Base-by-base conservation (phyloP, 1,140 invertebrate genomes). In the Pentalonia nigronervosa region DNA sequence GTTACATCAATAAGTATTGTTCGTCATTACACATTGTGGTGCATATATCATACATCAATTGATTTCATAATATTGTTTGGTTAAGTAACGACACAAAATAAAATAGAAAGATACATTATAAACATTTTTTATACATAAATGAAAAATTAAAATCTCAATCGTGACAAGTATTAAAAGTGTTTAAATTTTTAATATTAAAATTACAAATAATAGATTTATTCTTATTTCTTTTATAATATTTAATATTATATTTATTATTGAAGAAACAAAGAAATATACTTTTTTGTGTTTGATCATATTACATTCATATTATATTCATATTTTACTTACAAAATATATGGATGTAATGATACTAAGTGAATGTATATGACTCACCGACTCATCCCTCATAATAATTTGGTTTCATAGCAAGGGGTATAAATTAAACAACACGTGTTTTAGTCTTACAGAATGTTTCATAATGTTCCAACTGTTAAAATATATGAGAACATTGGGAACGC, bases 391-490 rank as follows among this genome's bases (percentile, higher is more conserved):
- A 2, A 11, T 53, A 2, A 11, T 53, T 36, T 56, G 11, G 50
- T 56, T 56, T 3, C 50, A 60, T 30, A 7, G 8, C 34, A 11
- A 56, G 9, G 34, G 50, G 9, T 90, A 90, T 90, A 56, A 90
- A 90, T 90, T 90, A 53, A 90, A 60, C 21, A 90, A 90, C 88
- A 90, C 50, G 23, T 90, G 50, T 36, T 90, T 36, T 41, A 47
- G 34, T 90, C 7, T 56, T 56, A 88, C n/a, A 36, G 48, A 53
- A 89, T 89, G 3, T 36, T 25, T 53, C 17, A 41, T 56, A 36
- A 56, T 56, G 50, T 53, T 14, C 21, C 14, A 25, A 48, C 2
- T 36, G 48, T 23, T 88, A 36, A 34, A 48, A 56, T 8, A 56
- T 56, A 23, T 48, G 50, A 34, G 25, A 7, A 48, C 23, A 45